Evolutionary conservation across 2,113 vertebrate genomes (phyloP), one percentile per base, ranked within the genome.

Genomic region (Ploceus nigricollis): DNA sequence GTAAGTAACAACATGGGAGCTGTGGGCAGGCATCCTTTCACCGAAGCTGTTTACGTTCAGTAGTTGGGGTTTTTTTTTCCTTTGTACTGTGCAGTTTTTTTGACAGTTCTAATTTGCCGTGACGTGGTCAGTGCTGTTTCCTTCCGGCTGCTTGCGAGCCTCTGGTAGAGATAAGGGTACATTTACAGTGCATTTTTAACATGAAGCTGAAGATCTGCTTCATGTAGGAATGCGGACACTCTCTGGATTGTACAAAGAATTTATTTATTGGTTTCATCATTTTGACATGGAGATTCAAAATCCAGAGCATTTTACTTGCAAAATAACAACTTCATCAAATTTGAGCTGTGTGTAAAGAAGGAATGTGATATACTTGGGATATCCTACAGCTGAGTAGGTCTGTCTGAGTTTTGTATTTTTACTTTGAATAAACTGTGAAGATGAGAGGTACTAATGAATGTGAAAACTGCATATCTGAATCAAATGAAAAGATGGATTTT

Each of bases 41-140:
- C 30, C 61, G 79, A 95, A 92, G 87, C 91, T 96, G 86, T 97
- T 98, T 95, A 93, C 65, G 71, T 96, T 97, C 81, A 51, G 3
- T 75, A 94, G 93, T 91, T 96, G 50, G 72, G 90, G 35, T 54
- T 90, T 97, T 96, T 97, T 97, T 48, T 82, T 90, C 15, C 90
- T 94, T 97, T 98, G 95, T 97, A 70, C 97, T 96, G 77, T 97
- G 94, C 95, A 97, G 96, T 94, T 97, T 97, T 89, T 98, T 98
- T 98, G 98, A 98, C 95, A 88, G 97, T 98, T 98, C 94, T 98
- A 95, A 97, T 98, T 98, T 98, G 98, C 98, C 97, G 33, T 98
- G 98, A 98, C 97, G 98, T 97, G 98, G 97, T 98, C 97, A 98
- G 96, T 93, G 92, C 97, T 82, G 97, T 98, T 98, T 98, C 98